Evolutionary conservation across 2,113 vertebrate genomes (phyloP).

Genomic region (Epinephelus cyanopodus): DNA sequence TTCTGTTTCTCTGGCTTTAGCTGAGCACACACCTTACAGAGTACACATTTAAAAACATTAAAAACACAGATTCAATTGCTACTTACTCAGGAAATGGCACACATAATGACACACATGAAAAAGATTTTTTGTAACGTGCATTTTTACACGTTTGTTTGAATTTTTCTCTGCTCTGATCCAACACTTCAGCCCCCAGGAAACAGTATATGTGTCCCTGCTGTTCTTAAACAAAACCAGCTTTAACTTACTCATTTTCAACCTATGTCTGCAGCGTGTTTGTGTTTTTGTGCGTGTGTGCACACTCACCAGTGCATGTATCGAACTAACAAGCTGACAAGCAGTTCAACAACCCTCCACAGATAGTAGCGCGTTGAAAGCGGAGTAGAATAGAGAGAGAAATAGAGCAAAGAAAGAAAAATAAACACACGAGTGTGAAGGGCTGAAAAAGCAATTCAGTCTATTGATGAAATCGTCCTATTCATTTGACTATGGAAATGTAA

Average conservation of each 20-base stretch:
- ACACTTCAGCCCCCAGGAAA: constrained; percentile 2
- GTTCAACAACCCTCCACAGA: constrained; percentile 68
- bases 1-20: constrained; percentile 16
- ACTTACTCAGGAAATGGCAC: background rate
- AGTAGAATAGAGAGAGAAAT: constrained; percentile 43
- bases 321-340: constrained; percentile 52
- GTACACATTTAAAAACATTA: constrained; percentile 1
- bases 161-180: background rate
- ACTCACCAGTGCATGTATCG: constrained; percentile 15
- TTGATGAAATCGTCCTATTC: constrained; percentile 77
- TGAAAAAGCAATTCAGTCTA: constrained; percentile 71
- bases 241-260: constrained; percentile 18
- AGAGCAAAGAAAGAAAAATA: constrained; percentile 50
- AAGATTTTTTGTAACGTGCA: background rate
- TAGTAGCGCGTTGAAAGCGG: constrained; percentile 20
- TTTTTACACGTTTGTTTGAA: background rate
- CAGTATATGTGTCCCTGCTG: background rate
- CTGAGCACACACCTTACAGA: background rate
- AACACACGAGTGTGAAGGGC: constrained; percentile 36
- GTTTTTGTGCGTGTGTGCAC: background rate
- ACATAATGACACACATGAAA: background rate
- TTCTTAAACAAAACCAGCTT: constrained; percentile 5
- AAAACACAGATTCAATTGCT: constrained; percentile 26
- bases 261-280: background rate
- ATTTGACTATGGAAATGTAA: constrained; percentile 76